Evolutionary conservation across 2,888 invertebrate species (phyloP).

Genomic region (Steromphala cineraria): DNA sequence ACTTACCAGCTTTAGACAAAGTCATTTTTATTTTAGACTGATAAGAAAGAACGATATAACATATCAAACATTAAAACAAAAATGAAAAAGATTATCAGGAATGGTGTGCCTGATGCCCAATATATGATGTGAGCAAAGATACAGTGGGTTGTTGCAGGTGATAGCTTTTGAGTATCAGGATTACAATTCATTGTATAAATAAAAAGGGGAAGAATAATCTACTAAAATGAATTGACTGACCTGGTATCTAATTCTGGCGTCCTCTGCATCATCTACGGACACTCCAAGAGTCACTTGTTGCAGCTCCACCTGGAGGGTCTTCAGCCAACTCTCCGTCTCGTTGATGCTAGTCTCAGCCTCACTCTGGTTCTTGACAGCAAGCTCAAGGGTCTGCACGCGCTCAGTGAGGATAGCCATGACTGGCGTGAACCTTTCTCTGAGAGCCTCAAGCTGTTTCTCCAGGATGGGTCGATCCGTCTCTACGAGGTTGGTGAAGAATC

Average conservation of each 20-base stretch:
- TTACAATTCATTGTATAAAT: no score
- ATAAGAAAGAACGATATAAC: no score
- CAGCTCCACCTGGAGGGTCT: slow-evolving; percentile 88
- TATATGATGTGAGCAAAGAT: no score
- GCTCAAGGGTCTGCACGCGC: slow-evolving; percentile 78
- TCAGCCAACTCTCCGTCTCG: slow-evolving; percentile 87
- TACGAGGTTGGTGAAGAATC: slow-evolving; percentile 86
- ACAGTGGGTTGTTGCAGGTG: no score
- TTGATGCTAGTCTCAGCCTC: slow-evolving; percentile 87
- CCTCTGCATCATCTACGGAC: slow-evolving; percentile 91
- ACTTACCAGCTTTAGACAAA: no score
- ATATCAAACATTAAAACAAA: no score
- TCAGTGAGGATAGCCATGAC: slow-evolving; percentile 34
- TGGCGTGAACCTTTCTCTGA: slow-evolving; percentile 76
- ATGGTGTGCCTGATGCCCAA: no score
- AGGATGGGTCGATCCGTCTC: slow-evolving; percentile 90
- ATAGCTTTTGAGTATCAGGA: no score
- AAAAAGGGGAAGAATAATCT: no score
- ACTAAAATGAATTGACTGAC: no score
- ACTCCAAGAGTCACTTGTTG: slow-evolving; percentile 90
- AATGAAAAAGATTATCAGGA: no score
- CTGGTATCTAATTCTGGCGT: slow-evolving; percentile 78
- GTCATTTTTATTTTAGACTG: no score
- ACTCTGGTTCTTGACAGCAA: slow-evolving; percentile 87
- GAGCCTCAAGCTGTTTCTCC: slow-evolving; percentile 85